Evolutionary conservation across 2,113 vertebrate species (phyloP).

Genomic region (Alexandromys fortis): DNA sequence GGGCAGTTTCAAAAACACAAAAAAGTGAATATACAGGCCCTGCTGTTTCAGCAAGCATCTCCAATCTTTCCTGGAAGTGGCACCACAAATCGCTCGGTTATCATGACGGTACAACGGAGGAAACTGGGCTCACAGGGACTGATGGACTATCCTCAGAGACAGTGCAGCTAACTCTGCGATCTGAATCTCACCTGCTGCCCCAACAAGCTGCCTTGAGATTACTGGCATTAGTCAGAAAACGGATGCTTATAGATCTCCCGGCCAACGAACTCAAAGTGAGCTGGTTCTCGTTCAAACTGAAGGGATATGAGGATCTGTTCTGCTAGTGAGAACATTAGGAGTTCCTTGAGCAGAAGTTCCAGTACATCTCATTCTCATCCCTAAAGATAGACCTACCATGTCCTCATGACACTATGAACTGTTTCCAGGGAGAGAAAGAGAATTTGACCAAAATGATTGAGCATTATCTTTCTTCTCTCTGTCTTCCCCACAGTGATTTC

Average conservation of each 20-base stretch:
- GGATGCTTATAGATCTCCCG: neutral
- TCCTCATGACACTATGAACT: conserved; percentile 17
- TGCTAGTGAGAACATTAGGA: neutral
- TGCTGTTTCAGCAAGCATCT: neutral
- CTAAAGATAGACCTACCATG: conserved; percentile 7
- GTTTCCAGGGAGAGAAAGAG: neutral
- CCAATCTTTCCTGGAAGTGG: neutral
- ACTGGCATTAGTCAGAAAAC: neutral
- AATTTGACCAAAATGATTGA: neutral
- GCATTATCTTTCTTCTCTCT: neutral
- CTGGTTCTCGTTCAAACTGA: neutral
- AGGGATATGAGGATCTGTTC: neutral
- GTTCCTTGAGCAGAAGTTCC: neutral
- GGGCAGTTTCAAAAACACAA: neutral
- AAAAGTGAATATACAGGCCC: neutral
- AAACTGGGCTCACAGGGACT: neutral
- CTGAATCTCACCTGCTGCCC: neutral
- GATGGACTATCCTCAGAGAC: neutral
- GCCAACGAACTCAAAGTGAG: neutral
- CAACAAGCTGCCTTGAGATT: neutral
- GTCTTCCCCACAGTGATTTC: neutral
- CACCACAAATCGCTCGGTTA: neutral
- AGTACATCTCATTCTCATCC: neutral
- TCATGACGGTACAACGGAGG: neutral
- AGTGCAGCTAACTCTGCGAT: neutral